Evolutionary conservation across 1,140 invertebrate species (phyloP).

Genomic region (Nasonia giraulti): DNA sequence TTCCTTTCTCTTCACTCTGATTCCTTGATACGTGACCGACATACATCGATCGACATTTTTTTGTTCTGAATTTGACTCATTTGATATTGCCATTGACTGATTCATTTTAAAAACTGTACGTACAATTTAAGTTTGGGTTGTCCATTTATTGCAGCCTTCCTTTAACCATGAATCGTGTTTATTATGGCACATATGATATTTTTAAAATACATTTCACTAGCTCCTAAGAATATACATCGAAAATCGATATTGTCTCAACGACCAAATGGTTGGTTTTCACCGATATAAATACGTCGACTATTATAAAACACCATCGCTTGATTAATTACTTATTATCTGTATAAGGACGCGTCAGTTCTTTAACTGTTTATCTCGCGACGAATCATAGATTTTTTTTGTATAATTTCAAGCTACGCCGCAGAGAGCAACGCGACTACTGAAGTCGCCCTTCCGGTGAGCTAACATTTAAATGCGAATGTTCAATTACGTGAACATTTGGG

Average conservation of each 20-base stretch:
- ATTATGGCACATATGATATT: no score
- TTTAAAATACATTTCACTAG: no score
- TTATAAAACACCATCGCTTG: no score
- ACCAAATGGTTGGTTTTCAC: no score
- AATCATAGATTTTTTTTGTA: background rate
- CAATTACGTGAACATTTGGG: slow-evolving; percentile 48
- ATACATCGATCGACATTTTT: background rate
- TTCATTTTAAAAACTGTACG: background rate
- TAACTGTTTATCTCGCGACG: background rate
- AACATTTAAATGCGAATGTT: slow-evolving; percentile 21
- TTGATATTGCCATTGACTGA: background rate
- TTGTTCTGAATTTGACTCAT: background rate
- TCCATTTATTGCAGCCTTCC: no score
- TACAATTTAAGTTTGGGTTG: no score
- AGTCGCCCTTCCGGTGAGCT: slow-evolving; percentile 11
- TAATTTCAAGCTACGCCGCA: background rate
- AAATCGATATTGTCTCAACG: no score
- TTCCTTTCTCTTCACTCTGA: slow-evolving; percentile 30
- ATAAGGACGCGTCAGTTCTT: background rate
- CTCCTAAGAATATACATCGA: no score
- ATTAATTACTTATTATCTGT: background rate
- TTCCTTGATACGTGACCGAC: slow-evolving; percentile 26
- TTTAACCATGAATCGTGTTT: no score
- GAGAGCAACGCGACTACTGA: slow-evolving; percentile 12
- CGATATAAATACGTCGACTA: no score